A percentile compares a stretch with the other conserved stretches of the same genome.
phyloP scores from a whole-genome alignment of 2,797 vertebrate species.

The Gallinago stenura region DNA sequence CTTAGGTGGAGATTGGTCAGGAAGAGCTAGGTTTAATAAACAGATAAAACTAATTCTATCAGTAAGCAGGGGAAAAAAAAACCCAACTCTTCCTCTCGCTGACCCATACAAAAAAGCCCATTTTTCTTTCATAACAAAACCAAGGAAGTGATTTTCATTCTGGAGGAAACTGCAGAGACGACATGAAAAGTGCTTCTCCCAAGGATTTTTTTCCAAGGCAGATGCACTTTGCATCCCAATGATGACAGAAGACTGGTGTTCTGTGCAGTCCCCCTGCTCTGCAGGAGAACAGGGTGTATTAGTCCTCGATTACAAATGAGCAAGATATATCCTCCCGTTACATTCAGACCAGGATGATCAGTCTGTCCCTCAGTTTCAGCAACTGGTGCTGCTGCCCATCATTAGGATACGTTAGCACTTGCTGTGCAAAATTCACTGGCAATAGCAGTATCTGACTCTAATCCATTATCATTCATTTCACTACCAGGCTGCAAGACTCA shows the following conservation, averaged over 20 bases:
- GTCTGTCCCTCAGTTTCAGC: not conserved
- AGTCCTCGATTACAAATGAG: not conserved
- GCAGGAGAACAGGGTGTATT: not conserved
- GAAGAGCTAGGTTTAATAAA: not conserved
- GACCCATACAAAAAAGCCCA: not conserved
- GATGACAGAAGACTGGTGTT: not conserved
- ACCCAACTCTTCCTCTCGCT: not conserved
- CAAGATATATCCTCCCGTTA: not conserved
- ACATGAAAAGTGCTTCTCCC: not conserved
- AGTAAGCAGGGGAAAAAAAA: not conserved
- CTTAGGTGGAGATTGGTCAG: not conserved
- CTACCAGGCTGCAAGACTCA: not conserved
- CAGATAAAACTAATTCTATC: not conserved
- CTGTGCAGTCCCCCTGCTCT: not conserved
- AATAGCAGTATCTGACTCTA: not conserved
- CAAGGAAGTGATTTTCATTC: slow-evolving; percentile 36
- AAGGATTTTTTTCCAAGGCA: not conserved
- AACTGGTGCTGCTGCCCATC: not conserved
- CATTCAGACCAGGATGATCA: not conserved
- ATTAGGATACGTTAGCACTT: fast-evolving
- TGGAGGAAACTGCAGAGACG: not conserved
- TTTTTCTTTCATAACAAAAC: slow-evolving; percentile 17
- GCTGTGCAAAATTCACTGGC: not conserved
- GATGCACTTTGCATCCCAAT: not conserved
- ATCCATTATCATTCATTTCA: not conserved